Conservation (phyloP, 2,888 invertebrate genomes). For the Eristalis pertinax region DNA sequence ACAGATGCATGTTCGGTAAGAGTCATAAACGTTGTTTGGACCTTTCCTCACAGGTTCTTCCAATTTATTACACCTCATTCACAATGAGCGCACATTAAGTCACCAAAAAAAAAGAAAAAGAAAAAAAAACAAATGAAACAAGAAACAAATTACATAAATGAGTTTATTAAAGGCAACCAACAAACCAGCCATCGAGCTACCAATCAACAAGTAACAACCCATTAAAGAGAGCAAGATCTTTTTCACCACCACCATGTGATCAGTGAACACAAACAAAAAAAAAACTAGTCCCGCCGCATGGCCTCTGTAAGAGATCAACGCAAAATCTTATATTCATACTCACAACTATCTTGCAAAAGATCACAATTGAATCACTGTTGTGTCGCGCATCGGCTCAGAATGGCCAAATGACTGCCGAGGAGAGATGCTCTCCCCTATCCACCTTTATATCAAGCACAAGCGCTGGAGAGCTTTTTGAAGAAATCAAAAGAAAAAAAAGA, state of each 20-base stretch:
- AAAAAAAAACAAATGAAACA: constrained; percentile 7
- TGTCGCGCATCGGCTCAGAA: constrained; percentile 30
- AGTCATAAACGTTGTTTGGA: constrained; percentile 1
- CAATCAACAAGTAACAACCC: constrained; percentile 39
- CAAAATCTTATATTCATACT: constrained; percentile 47
- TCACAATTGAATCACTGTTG: constrained; percentile 63
- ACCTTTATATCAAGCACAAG: background rate
- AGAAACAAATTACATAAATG: constrained; percentile 59
- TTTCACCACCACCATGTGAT: constrained; percentile 34
- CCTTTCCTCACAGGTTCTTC: constrained; percentile 43
- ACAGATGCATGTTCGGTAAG: background rate
- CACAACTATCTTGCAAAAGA: constrained; percentile 48
- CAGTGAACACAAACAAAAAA: background rate
- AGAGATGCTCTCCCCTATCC: constrained; percentile 25
- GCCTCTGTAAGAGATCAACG: constrained; percentile 22
- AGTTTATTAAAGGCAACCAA: constrained; percentile 35
- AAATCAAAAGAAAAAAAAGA: constrained; percentile 13
- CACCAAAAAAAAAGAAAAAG: background rate
- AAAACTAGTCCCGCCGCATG: constrained; percentile 50
- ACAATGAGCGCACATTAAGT: constrained; percentile 13
- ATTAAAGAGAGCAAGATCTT: constrained; percentile 41
- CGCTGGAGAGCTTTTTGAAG: constrained; percentile 45
- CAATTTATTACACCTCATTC: constrained; percentile 34
- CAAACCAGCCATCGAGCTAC: background rate
- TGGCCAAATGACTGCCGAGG: constrained; percentile 31